Percentiles rank a stretch among this genome's conserved stretches.
Evolutionary conservation across 1,140 invertebrate species (phyloP).

Genomic region (Ylistrum balloti): DNA sequence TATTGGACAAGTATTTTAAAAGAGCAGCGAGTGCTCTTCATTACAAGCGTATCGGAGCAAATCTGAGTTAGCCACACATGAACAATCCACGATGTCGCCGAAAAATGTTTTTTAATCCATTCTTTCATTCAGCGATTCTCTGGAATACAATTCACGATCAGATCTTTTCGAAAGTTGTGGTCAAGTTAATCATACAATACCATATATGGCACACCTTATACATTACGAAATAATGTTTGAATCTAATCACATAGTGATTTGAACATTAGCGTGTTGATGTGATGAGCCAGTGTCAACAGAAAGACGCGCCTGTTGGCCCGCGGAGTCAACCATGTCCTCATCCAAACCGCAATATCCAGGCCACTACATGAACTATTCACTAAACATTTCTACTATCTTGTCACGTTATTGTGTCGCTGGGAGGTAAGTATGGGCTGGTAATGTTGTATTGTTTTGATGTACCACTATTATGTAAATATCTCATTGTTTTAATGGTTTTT

Average conservation of each 20-base stretch:
- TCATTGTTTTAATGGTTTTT: background rate
- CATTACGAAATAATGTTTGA: background rate
- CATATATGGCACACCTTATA: too few relatives aligned
- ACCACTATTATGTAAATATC: conserved; percentile 36
- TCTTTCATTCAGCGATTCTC: too few relatives aligned
- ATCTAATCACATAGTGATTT: background rate
- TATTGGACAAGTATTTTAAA: too few relatives aligned
- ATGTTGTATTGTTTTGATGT: conserved; percentile 13
- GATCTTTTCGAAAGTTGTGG: background rate
- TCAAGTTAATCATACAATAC: too few relatives aligned
- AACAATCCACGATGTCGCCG: too few relatives aligned
- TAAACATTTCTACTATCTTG: background rate
- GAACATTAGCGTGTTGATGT: too few relatives aligned
- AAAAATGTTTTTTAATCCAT: too few relatives aligned
- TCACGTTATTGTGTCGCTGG: background rate
- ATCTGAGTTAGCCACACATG: too few relatives aligned
- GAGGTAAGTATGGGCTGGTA: background rate
- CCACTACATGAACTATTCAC: conserved; percentile 2
- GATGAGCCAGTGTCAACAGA: background rate
- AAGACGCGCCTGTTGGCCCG: background rate
- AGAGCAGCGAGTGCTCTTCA: too few relatives aligned
- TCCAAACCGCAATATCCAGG: background rate
- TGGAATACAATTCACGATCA: too few relatives aligned
- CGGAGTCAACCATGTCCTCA: background rate
- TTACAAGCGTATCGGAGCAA: too few relatives aligned